Percentiles rank a stretch among this genome's conserved stretches.
Evolutionary conservation across 2,888 invertebrate species (phyloP).

Genomic region (Caenorhabditis doughertyi): DNA sequence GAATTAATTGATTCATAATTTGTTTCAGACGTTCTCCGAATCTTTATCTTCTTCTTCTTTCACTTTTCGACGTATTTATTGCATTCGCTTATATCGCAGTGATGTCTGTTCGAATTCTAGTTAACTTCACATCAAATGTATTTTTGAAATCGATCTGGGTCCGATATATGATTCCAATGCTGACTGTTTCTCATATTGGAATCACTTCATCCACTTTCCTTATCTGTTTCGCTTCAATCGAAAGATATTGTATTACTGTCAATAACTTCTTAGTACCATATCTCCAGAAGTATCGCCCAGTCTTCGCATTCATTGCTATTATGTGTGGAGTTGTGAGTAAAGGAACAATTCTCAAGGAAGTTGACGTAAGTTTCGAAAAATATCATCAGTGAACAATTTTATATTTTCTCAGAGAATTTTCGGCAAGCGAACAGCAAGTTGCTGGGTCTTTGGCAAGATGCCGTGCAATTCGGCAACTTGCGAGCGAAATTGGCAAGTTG

Average conservation of each 20-base stretch:
- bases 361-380: conserved; percentile 74
- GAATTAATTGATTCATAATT: not conserved
- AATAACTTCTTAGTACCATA: conserved; percentile 63
- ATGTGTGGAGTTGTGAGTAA: conserved; percentile 78
- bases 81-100: conserved; percentile 72
- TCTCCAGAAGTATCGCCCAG: conserved; percentile 61
- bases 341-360: conserved; percentile 75
- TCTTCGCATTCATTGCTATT: conserved; percentile 74
- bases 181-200: conserved; percentile 71
- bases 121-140: conserved; percentile 66
- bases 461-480: no score
- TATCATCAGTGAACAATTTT: no score
- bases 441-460: no score
- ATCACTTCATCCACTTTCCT: conserved; percentile 75
- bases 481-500: no score
- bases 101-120: conserved; percentile 67
- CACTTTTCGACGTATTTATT: conserved; percentile 74
- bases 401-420: no score
- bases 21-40: conserved; percentile 74
- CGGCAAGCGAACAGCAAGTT: no score
- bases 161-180: conserved; percentile 72
- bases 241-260: conserved; percentile 71
- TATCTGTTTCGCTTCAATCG: conserved; percentile 76
- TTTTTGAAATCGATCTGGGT: conserved; percentile 70
- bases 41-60: conserved; percentile 71